Base-by-base conservation (phyloP, 2,113 vertebrate species). In the Siphamia tubifer region DNA sequence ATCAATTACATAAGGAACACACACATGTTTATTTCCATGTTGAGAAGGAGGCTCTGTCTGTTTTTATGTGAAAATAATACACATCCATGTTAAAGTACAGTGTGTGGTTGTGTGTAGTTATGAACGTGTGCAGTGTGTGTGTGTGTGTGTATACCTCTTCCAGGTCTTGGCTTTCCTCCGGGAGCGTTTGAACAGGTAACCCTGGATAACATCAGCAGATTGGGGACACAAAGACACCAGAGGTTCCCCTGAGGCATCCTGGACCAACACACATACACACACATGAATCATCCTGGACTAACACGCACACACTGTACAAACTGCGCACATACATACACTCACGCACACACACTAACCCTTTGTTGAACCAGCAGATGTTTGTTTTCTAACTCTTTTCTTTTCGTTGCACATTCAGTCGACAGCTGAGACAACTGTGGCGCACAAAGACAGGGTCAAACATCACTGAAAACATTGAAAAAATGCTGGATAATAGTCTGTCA, bases 161-260 rank as follows among this genome's bases (percentile, higher is more conserved):
- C 92, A 94, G 7, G 69, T 92, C 47, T 90, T 94, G 16, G 73
- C 47, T 76, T 92, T 92, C 74, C 81, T 89, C 23, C 89, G 62
- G 16, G 88, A 91, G 13, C 90, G 90, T 53, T 93, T 93, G 77
- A 92, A 94, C 11, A 94, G 84, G 72, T 89, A 91, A 47, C 92
- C 91, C 63, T 90, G 86, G 42, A 94, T 90, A 43, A 83, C 62
- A 55, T 70, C 83, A 39, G 75, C 71, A 1, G 56, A 75, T 1
- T 30, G 52, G 0, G 79, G 71, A 68, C 76, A 75, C 6, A 54
- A 54, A 35, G 75, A 54, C 19, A 88, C 80, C 35, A 73, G 51
- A 0, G 82, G 75, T 73, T 92, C 92, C 0, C 92, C 91, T 3
- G 85, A 90, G 0, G 90, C 92, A 2, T 93, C 92, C 92, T 93